Base-by-base conservation (phyloP, 1,140 invertebrate genomes). In the Drosophila kanapiae region DNA sequence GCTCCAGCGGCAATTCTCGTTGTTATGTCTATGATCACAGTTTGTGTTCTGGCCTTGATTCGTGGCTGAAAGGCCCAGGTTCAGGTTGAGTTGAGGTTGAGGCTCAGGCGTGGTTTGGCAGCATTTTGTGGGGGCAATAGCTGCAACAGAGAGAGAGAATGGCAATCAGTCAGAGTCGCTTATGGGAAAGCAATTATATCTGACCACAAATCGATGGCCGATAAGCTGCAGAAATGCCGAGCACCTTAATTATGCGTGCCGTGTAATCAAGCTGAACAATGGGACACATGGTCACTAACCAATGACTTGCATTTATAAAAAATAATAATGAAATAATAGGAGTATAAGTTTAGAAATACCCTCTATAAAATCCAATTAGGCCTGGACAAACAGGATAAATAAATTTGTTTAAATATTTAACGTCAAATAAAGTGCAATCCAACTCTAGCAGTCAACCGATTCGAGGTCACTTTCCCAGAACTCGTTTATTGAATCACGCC, bases 21-120 rank as follows among this genome's bases (percentile, higher is more conserved):
- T 83, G 54, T 57, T 84, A 64, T 80, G 80, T 80, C 86, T 85
- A 90, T 90, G 85, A 90, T 90, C 85, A 90, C 85, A 90, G 85
- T 82, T 54, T 82, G 53, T 82, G 70, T 87, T 80, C 70, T 74
- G 75, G 64, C 65, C 69, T 65, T 47, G 43, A 62, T 60, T 74
- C 45, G 53, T 78, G 58, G 62, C 69, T 76, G 59, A 77, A 57
- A 56, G 51, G 63, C 60, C 59, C 60, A 47, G 49, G 54, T 65
- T 60, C 63, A 65, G 63, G 33, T 65, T 60, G 75, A 71, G 67
- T 38, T 68, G 43, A 57, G 64, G 64, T 72, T 79, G 72, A 67
- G 80, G 59, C 84, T 88, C 62, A 88, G 85, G 85, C 85, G 81
- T 65, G 53, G 59, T 69, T 85, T 90, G 85, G 85, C 85, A 88